Evolutionary conservation across 2,888 invertebrate genomes (phyloP), one percentile per base, ranked within the genome.

Genomic region (Meta bourneti): DNA sequence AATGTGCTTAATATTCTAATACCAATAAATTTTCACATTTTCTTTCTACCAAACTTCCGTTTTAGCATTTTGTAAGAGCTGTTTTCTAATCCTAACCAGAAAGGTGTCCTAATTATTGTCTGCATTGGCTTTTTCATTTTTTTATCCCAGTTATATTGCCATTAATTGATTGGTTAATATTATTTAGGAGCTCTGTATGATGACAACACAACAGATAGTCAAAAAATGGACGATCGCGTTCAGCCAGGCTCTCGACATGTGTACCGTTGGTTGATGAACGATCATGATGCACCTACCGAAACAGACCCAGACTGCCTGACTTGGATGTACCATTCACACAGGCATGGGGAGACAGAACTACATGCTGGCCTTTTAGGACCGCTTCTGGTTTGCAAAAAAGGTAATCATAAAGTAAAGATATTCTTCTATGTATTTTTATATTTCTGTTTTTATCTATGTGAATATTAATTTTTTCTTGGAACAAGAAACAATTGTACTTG

Each of bases 321-420:
- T 0, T 93, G 93, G 93, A 92, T 93, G 79, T 93, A 93, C 89
- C 90, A 92, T 48, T 93, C 93, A 5, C 92, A 92, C 70, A 72
- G 92, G 7, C 90, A 93, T 69, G 90, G 91, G 0, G 93, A 92
- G 49, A 93, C 91, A 8, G 93, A 93, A 78, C 75, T 93, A 1
- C 92, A 93, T 69, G 93, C 93, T 9, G 93, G 93, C 69, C 34
- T 93, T 11, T 71, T 93, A 2, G 93, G 93, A 20, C 88, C 92
- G 0, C n/a, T 93, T 61, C 70, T 93, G 6, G 92, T 93, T 9
- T 93, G 93, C 83, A 93, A 83, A 77, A 92, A 92, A 72, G 93
- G 93, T 93, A 52, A 48, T 34, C 34, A 34, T 1, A 34, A 34
- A 34, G 34, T 34, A 1, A 49, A 1, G 34, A 34, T 34, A 4